phyloP scores from a whole-genome alignment of 1,140 invertebrate species.

The Aphelenchoides besseyi region DNA sequence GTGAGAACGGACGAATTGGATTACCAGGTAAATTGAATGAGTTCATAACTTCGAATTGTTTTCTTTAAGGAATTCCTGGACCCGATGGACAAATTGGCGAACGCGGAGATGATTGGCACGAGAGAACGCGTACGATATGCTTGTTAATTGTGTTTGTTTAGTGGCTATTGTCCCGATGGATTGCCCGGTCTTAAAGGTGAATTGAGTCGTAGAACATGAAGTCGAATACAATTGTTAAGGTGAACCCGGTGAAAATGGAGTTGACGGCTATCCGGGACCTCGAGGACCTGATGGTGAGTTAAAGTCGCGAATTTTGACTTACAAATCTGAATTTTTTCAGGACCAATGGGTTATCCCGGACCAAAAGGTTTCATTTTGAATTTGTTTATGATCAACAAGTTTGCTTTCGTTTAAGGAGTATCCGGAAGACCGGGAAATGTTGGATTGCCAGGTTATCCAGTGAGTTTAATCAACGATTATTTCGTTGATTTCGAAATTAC shows the following conservation, averaged over 20 bases:
- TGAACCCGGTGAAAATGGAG: constrained; percentile 7
- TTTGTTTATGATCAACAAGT: too few relatives aligned
- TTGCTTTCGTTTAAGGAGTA: constrained; percentile 34
- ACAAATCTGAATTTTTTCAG: not conserved
- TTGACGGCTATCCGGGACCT: not conserved
- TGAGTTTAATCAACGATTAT: constrained; percentile 18
- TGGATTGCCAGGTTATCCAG: constrained; percentile 37
- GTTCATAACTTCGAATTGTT: not conserved
- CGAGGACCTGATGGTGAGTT: not conserved
- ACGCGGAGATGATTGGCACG: constrained; percentile 44
- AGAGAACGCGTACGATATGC: too few relatives aligned
- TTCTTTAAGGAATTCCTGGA: not conserved
- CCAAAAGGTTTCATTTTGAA: constrained; percentile 25
- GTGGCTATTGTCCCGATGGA: constrained; percentile 52
- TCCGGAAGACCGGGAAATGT: constrained; percentile 34
- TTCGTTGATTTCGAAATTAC: not conserved
- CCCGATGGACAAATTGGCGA: constrained; percentile 3
- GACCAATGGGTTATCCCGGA: constrained; percentile 26
- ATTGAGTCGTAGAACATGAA: constrained; percentile 25
- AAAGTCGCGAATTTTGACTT: not conserved
- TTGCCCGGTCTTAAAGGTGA: constrained; percentile 35
- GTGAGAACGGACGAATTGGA: constrained; percentile 58
- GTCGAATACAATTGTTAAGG: not conserved
- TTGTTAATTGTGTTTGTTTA: too few relatives aligned
- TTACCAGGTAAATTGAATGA: constrained; percentile 46